Evolutionary conservation across 2,797 vertebrate genomes (phyloP), one percentile per base, ranked within the genome.

Genomic region (Eulemur rubriventer): DNA sequence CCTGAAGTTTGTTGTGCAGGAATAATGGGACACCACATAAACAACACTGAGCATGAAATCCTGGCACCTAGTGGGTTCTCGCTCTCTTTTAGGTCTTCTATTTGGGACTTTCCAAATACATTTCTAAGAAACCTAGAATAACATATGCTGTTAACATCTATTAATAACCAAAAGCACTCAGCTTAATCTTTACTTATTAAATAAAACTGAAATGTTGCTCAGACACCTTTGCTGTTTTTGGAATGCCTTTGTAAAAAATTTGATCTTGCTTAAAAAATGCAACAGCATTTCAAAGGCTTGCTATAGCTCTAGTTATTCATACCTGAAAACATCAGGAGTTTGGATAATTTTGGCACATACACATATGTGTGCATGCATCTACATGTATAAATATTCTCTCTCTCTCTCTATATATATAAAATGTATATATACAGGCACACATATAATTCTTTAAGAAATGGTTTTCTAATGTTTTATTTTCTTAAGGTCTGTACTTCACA

Each of bases 391-490:
- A 41, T 43, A 26, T 46, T 12, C 79, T 97, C 86, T 96, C 55
- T 97, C 85, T 95, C 86, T 96, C 59, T 97, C 80, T 95, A 24
- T 57, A 22, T n/a, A 12, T 26, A 8, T 81, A 12, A 38, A 3
- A 12, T 52, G 7, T 65, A 5, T 89, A 30, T 91, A 73, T 30
- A 26, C 4, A 91, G 76, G 43, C 46, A 12, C 38, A 84, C 43
- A 43, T 43, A 52, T 65, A 95, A 80, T 41, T 91, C 52, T 82
- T 82, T 93, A 96, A 98, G 97, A 98, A 98, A 97, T 91, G 43
- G 72, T 95, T 92, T 98, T 98, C 97, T 98, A 97, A 96, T 98
- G 85, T 98, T 98, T 98, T 98, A 97, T 98, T 99, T 99, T 98
- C 97, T 93, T 98, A 97, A 98, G 96, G 97, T 99, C 98, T 98